phyloP scores from a whole-genome alignment of 2,888 invertebrate species.

The Liodrosophila aerea region DNA sequence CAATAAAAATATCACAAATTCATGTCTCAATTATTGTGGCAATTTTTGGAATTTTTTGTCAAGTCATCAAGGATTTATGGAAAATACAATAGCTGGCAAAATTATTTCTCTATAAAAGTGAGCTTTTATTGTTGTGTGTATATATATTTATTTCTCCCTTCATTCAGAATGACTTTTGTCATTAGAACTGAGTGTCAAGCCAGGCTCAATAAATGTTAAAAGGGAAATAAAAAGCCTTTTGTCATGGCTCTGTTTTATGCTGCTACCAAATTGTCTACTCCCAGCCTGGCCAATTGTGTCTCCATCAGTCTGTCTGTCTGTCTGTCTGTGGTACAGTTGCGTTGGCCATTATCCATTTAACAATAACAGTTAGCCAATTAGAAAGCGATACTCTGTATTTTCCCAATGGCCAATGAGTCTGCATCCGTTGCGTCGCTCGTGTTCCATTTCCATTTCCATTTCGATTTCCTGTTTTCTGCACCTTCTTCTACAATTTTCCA shows the following conservation, averaged over 20 bases:
- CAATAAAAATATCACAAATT: background rate
- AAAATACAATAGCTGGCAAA: conserved; percentile 12
- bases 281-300: background rate
- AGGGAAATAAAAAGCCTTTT: conserved; percentile 17
- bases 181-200: conserved; percentile 38
- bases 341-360: conserved; percentile 59
- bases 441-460: background rate
- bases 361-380: conserved; percentile 72
- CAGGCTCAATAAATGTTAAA: conserved; percentile 32
- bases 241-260: conserved; percentile 33
- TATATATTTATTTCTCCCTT: conserved; percentile 3
- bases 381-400: conserved; percentile 42
- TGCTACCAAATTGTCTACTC: conserved; percentile 25
- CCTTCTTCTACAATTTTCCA: conserved; percentile 2
- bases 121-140: background rate
- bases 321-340: conserved; percentile 20
- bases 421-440: conserved; percentile 21
- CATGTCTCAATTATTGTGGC: background rate
- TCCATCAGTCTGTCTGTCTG: background rate
- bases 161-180: conserved; percentile 44
- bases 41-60: conserved; percentile 17
- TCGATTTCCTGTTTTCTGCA: conserved; percentile 6
- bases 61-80: conserved; percentile 41
- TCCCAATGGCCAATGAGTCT: conserved; percentile 32
- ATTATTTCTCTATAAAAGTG: background rate